These are phyloP conservation scores for Spilogale gracilis DNA, from an alignment of 2,113 vertebrate genomes.

Conservation along the genomic window DNA sequence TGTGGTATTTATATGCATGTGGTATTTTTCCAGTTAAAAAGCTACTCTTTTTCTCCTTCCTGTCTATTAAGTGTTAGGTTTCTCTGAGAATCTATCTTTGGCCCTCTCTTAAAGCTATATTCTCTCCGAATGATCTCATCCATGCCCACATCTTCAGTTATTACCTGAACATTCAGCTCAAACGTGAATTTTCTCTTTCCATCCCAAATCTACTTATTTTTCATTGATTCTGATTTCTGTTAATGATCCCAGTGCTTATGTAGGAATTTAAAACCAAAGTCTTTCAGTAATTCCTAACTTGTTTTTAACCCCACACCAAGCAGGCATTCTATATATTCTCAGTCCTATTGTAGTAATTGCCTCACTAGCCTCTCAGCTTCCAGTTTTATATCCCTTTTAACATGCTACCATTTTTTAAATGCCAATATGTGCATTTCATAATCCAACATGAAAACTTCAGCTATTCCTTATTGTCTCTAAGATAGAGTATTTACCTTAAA, in stretches of 20 bases:
- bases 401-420: conserved; percentile 32
- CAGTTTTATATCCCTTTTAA: neutral
- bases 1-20: conserved; percentile 32
- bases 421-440: conserved; percentile 19
- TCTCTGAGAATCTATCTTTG: conserved; percentile 50
- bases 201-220: conserved; percentile 21
- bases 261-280: conserved; percentile 53
- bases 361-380: neutral
- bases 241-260: neutral
- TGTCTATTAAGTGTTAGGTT: conserved; percentile 12
- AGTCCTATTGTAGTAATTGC: neutral
- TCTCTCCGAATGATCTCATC: conserved; percentile 55
- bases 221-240: conserved; percentile 11
- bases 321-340: neutral
- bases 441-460: neutral
- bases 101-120: conserved; percentile 17
- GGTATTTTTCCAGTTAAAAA: conserved; percentile 34
- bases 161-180: conserved; percentile 14
- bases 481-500: neutral
- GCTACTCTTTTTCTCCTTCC: neutral
- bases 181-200: conserved; percentile 38
- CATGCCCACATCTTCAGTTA: conserved; percentile 13
- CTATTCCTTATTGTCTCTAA: neutral
- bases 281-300: neutral
- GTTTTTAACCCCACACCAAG: neutral